Base-by-base conservation (phyloP, 2,797 vertebrate genomes). In the Lycodopsis pacificus region DNA sequence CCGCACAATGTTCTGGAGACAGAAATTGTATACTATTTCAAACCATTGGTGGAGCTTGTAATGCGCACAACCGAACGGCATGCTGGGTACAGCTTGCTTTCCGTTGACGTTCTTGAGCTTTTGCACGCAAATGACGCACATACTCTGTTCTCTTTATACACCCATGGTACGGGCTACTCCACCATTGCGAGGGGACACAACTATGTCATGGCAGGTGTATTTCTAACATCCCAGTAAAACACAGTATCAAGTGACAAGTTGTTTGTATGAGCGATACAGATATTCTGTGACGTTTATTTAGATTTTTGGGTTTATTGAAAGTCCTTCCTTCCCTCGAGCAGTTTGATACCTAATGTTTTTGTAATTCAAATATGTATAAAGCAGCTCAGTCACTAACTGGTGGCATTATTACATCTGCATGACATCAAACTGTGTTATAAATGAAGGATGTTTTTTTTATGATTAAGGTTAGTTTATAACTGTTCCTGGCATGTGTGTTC, bases 261-360 rank as follows among this genome's bases (percentile, higher is more conserved):
- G 38, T 42, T 42, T 63, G 61, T 9, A 27, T 63, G 38, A 63
- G 36, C 7, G 4, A n/a, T 20, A 54, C 49, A 10, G 14, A 32
- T 46, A 42, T 40, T 25, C 13, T 62, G n/a, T 25, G 7, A 42
- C 13, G 25, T 42, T 48, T 57, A 56, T 30, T 32, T 32, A 14
- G 66, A 32, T 34, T 34, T 34, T 34, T 5, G 25, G 25, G 17
- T 32, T 57, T 34, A 46, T 46, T n/a, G 19, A 11, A 68, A 58
- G 40, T 46, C 13, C 4, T 22, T 42, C 30, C 20, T 25, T 54
- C 9, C n/a, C 3, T 56, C n/a, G 1, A 27, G 40, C 53, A n/a
- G 42, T 22, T 53, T 30, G 58, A 62, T 54, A 32, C 34, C 20
- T 19, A 48, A 65, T 54, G 44, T 73, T n/a, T 49, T n/a, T 46